Evolutionary conservation across 2,888 invertebrate genomes (phyloP).

Genomic region (Cantharis rufa): DNA sequence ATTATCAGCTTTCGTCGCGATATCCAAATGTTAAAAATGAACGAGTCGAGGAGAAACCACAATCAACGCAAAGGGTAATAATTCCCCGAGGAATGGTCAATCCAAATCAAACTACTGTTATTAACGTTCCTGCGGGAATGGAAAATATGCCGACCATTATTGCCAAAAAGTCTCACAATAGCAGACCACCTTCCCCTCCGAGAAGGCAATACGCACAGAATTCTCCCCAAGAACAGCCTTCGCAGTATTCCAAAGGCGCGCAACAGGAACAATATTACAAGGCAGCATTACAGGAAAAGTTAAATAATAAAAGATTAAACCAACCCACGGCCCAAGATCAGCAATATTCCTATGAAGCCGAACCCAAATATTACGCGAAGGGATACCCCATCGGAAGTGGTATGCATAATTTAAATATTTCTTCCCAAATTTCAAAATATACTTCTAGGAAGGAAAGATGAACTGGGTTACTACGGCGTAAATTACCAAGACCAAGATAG

Average conservation of each 20-base stretch:
- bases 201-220: background rate
- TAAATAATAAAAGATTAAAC: background rate
- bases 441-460: background rate
- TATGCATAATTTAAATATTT: background rate
- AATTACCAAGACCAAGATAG: background rate
- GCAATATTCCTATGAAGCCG: background rate
- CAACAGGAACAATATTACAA: background rate
- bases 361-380: background rate
- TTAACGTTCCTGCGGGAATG: constrained; percentile 5
- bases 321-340: background rate
- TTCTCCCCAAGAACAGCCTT: background rate
- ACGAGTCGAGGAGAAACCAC: no score
- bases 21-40: background rate
- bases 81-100: constrained; percentile 5
- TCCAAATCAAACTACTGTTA: background rate
- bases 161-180: background rate
- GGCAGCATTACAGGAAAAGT: background rate
- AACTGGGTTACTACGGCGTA: background rate
- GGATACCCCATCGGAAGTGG: background rate
- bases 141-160: constrained; percentile 11
- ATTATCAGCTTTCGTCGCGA: background rate
- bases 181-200: background rate
- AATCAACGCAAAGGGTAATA: constrained; percentile 1
- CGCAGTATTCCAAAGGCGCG: background rate
- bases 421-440: background rate